Conservation (phyloP, 2,113 vertebrate genomes). For the Nycticebus coucang region DNA sequence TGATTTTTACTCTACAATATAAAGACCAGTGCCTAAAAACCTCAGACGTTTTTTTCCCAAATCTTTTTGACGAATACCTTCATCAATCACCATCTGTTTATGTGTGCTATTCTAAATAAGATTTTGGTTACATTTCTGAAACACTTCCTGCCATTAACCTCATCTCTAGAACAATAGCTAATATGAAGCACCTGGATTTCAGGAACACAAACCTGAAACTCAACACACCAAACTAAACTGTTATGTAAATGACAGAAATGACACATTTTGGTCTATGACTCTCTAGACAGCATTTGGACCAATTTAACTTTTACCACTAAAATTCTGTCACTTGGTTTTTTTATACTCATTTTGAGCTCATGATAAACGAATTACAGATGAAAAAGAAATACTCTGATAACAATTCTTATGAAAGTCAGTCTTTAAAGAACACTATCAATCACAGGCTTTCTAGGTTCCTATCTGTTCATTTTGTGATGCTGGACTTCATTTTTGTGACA, state of each 20-base stretch:
- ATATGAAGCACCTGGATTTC: conserved; percentile 73
- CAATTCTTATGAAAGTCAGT: background rate
- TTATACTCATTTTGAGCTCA: conserved; percentile 7
- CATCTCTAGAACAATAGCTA: conserved; percentile 69
- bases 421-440: background rate
- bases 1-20: conserved; percentile 28
- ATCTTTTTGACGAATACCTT: conserved; percentile 47
- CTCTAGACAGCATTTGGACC: conserved; percentile 3
- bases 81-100: conserved; percentile 63
- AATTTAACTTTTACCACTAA: conserved; percentile 70
- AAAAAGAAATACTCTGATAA: conserved; percentile 12
- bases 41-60: background rate
- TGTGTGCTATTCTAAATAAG: conserved; percentile 40
- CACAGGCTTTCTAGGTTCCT: background rate
- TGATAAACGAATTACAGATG: background rate
- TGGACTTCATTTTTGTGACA: background rate
- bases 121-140: conserved; percentile 66
- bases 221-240: conserved; percentile 68
- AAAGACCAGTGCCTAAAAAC: background rate
- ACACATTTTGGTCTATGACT: conserved; percentile 51
- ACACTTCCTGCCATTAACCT: conserved; percentile 60
- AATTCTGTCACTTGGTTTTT: background rate
- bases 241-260: conserved; percentile 76
- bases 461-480: background rate
- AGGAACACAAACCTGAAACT: conserved; percentile 73